Evolutionary conservation across 2,888 invertebrate genomes (phyloP), one percentile per base, ranked within the genome.

Genomic region (Frankliniella intonsa): DNA sequence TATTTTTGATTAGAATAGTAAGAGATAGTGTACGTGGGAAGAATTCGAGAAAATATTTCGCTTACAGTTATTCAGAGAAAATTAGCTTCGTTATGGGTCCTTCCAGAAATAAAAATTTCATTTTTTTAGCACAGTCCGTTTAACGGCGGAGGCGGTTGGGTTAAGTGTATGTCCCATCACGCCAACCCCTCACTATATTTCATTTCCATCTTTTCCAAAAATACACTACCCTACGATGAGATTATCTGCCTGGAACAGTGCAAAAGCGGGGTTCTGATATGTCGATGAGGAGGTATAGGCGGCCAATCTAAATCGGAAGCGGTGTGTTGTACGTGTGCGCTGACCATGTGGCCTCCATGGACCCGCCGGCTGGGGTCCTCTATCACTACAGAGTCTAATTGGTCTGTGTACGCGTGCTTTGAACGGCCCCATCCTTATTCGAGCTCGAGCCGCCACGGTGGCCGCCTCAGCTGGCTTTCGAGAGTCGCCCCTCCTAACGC

Each of bases 191-290:
- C 38, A 62, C 17, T 55, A 62, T 62, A 7, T 62, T 14, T 62
- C 38, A 38, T 38, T 38, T 38, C 38, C 38, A 38, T 38, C 38
- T 62, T 76, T 25, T 76, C 25, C 10, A 22, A 76, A 76, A 22
- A 22, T 76, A 22, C 19, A 25, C 22, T 76, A 76, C 69, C 25
- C 69, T 76, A 76, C 14, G 9, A 25, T 11, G 25, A 76, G 69
- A 76, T 76, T 76, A 76, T 76, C 25, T 76, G 69, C 25, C 69
- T 76, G 12, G 69, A 76, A 25, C 69, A 76, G 69, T 76, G 69
- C 69, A 25, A 10, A 25, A 76, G 69, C 25, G 25, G 22, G 69
- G 12, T 25, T 76, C 69, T 76, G 69, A 76, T 76, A 76, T 76
- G 69, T 76, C 25, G 25, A 76, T 62, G 62, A 62, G 3, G 17